A percentile compares a stretch with the other conserved stretches of the same genome.
These are phyloP conservation scores for Cephus pygmeus DNA, from an alignment of 2,888 invertebrate species.

Conservation along the genomic window DNA sequence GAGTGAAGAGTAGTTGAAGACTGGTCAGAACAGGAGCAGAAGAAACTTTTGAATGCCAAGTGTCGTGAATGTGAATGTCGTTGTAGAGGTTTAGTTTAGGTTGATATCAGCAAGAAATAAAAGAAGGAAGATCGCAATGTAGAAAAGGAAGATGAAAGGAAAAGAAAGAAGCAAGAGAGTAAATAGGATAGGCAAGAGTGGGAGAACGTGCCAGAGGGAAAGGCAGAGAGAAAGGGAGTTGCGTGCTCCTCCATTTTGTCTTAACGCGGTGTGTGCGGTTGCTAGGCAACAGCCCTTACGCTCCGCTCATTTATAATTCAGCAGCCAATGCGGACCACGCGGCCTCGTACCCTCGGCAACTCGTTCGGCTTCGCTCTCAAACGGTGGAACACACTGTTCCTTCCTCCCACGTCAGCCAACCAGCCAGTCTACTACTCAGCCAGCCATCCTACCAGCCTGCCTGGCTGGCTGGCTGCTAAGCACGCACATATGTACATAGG, in stretches of 20 bases:
- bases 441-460: neutral
- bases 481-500: neutral
- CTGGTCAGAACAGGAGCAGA: neutral
- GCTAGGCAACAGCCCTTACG: conserved; percentile 66
- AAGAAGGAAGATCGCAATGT: conserved; percentile 5
- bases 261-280: conserved; percentile 64
- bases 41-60: conserved; percentile 1
- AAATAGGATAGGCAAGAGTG: conserved; percentile 21
- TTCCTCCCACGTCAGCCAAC: neutral
- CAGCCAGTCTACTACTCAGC: neutral
- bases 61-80: neutral
- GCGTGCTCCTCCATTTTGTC: conserved; percentile 64
- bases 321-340: conserved; percentile 67
- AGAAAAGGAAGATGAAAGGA: conserved; percentile 10
- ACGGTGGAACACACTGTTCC: conserved; percentile 40
- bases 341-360: conserved; percentile 56
- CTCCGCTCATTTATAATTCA: conserved; percentile 67
- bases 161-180: conserved; percentile 14
- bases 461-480: neutral
- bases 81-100: conserved; percentile 2
- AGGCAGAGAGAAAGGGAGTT: conserved; percentile 40
- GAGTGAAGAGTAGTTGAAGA: neutral
- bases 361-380: conserved; percentile 48
- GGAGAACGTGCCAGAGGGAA: conserved; percentile 8
- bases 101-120: conserved; percentile 16